Base-by-base conservation (phyloP, 2,797 vertebrate species). In the Enteromius paludinosus region DNA sequence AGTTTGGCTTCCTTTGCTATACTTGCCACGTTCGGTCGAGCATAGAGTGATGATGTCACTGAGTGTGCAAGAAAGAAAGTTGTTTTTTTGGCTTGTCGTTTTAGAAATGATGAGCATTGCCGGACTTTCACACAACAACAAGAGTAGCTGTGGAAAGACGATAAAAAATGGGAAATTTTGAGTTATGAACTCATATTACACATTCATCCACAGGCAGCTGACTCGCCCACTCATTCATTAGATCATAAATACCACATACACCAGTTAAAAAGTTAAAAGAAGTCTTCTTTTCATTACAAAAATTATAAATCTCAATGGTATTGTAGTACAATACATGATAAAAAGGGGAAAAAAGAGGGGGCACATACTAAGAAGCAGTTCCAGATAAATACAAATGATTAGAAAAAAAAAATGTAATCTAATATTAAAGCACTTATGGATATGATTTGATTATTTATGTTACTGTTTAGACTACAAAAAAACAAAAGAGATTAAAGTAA, bases 11-110 rank as follows among this genome's bases (percentile, higher is more conserved):
- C 15, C 28, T 64, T 82, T 73, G 7, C 5, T 23, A 18, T 30
- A 45, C 77, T 83, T 75, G 43, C 38, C 11, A 47, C 38, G 4
- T 68, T 76, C 14, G 1, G 49, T 18, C 64, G 11, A 81, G 64
- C 43, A 54, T 38, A 73, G 35, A 81, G 45, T 65, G 18, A 65
- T 52, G 17, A 81, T 66, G 61, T 73, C 43, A 49, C 33, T 43
- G 23, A 69, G 28, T 43, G 41, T 47, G 8, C 0, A 2, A 30
- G 17, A 59, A 59, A 47, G 28, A 54, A 33, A 66, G 45, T 23
- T 7, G n/a, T 49, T 14, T 18, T 52, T 65, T n/a, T 73, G 49
- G 30, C 20, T 61, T 41, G n/a, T 41, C n/a, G 25, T 59, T 59
- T 41, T 38, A 15, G 3, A 74, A 74, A 56, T 38, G 1, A 59